These are phyloP conservation scores for Trigoniulus corallinus DNA, from an alignment of 1,140 invertebrate genomes.

Conservation along the genomic window DNA sequence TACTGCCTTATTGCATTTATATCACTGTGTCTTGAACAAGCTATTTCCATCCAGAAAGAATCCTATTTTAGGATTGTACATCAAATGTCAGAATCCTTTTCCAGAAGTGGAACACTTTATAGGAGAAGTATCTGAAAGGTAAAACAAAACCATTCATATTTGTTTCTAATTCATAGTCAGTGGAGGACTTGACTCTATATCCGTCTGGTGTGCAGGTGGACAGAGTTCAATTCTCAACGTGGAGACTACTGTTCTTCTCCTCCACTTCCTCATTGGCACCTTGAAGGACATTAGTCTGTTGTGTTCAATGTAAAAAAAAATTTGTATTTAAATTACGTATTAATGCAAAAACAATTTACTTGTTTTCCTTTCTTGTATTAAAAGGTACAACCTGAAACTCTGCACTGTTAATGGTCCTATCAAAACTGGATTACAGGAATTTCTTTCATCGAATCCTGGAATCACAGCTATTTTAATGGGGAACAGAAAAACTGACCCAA, in stretches of 20 bases:
- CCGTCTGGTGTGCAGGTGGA: too few species aligned
- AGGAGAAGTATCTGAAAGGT: conserved; percentile 35
- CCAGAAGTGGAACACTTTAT: conserved; percentile 75
- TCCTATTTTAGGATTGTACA: conserved; percentile 42
- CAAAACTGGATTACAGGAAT: conserved; percentile 42
- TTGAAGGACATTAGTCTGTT: too few species aligned
- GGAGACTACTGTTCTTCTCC: neutral
- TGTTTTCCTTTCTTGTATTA: too few species aligned
- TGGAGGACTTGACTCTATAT: too few species aligned
- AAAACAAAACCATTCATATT: neutral
- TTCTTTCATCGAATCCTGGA: conserved; percentile 41
- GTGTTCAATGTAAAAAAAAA: too few species aligned
- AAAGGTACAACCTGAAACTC: conserved; percentile 56
- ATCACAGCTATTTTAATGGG: conserved; percentile 79
- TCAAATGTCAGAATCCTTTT: conserved; percentile 56
- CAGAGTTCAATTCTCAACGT: neutral
- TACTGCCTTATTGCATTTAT: conserved; percentile 68
- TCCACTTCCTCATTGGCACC: too few species aligned
- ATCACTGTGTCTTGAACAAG: conserved; percentile 41
- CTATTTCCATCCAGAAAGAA: conserved; percentile 25
- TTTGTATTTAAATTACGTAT: too few species aligned
- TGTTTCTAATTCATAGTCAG: too few species aligned
- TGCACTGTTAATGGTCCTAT: conserved; percentile 50
- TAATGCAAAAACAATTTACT: too few species aligned
- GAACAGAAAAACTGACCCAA: conserved; percentile 65